Base-by-base conservation (phyloP, 2,797 vertebrate species). In the Typhlichthys subterraneus region DNA sequence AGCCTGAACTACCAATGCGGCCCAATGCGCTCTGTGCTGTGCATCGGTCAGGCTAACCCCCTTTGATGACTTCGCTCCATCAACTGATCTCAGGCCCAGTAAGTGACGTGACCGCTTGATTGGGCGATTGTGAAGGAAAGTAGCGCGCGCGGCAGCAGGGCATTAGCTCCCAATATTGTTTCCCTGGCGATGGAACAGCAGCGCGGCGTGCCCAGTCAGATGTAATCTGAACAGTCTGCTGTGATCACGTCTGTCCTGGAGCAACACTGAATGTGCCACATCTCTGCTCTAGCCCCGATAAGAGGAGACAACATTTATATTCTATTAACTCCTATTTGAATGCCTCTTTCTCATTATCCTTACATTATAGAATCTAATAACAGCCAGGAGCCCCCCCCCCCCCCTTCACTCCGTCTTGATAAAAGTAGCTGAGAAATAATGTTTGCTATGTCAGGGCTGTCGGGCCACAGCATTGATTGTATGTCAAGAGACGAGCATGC, bases 211-310 rank as follows among this genome's bases (percentile, higher is more conserved):
- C 68, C 63, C 53, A 76, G 70, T 73, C 73, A 73, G 73, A 76
- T 74, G 59, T 80, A 75, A 80, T 82, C 74, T 70, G 52, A 38
- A 23, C 60, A 59, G 63, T 82, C 72, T 68, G 68, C 67, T 73
- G 67, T 84, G 77, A 85, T 83, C 75, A 72, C 56, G 65, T 73
- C 72, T 66, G 59, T 73, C 57, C 72, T 57, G 52, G 12, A 11
- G 57, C 58, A 69, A 67, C 46, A 57, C 53, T 61, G 45, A 70
- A 66, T 29, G 59, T n/a, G 58, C 17, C 47, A 65, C 61, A 65
- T 81, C 66, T 70, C 61, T 59, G 61, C 57, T 54, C 51, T 7
- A 2, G 7, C 56, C 29, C 60, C 57, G 58, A 77, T 72, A 61
- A 75, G 77, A 49, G 54, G 72, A 73, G 38, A 57, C 46, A 14